Percentiles rank a stretch among this genome's conserved stretches.
Evolutionary conservation across 2,797 vertebrate species (phyloP).

Genomic region (Pygocentrus nattereri): DNA sequence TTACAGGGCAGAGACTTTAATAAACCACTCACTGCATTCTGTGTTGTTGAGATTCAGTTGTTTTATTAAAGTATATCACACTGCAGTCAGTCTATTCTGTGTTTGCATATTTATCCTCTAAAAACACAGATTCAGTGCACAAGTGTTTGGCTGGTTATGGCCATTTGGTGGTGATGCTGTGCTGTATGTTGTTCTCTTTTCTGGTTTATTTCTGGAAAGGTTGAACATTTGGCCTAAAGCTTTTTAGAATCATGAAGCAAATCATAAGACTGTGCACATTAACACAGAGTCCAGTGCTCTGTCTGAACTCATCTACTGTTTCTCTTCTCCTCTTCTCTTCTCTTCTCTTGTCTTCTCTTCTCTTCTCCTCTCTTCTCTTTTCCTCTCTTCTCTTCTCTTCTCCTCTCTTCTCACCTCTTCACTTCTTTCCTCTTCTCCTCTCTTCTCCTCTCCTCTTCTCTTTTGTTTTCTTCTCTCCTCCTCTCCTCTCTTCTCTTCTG

Average conservation of each 20-base stretch:
- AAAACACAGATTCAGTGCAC: no score
- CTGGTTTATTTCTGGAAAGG: no score
- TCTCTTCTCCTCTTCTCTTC: not conserved
- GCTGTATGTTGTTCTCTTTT: no score
- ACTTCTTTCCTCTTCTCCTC: not conserved
- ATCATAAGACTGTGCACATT: not conserved
- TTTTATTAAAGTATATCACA: no score
- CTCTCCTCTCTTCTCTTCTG: not conserved
- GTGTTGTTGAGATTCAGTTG: no score
- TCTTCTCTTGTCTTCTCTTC: not conserved
- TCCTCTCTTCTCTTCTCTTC: not conserved
- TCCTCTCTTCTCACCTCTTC: not conserved
- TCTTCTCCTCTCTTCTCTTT: not conserved
- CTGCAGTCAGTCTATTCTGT: no score
- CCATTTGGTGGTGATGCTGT: no score
- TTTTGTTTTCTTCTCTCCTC: not conserved
- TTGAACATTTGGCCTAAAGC: not conserved
- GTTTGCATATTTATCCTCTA: no score
- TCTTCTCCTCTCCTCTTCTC: not conserved
- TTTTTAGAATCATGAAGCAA: not conserved
- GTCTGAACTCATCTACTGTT: not conserved
- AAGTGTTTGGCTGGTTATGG: no score
- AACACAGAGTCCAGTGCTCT: not conserved
- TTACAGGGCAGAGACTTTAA: no score
- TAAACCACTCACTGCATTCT: no score